phyloP scores from a whole-genome alignment of 2,113 vertebrate genomes.

The Tiliqua scincoides region DNA sequence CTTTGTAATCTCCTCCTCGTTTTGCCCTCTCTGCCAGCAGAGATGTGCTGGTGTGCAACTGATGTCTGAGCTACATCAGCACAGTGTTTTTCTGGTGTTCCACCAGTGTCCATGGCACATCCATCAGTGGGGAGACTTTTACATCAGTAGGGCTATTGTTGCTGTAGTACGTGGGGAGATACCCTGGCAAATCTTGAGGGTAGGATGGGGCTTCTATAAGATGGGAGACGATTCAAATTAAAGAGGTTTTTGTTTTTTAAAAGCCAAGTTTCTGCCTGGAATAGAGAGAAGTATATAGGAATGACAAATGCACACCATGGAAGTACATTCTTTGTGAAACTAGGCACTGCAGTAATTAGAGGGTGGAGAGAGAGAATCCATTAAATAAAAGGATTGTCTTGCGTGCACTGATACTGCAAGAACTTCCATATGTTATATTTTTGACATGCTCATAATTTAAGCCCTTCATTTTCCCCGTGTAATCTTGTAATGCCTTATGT shows the following conservation, averaged over 20 bases:
- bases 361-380: constrained; percentile 17
- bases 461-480: constrained; percentile 27
- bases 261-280: neutral
- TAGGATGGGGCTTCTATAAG: neutral
- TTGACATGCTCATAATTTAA: constrained; percentile 46
- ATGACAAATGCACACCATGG: neutral
- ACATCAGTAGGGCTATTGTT: too few species aligned
- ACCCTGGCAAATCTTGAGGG: too few species aligned
- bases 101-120: too few species aligned
- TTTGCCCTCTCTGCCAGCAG: too few species aligned
- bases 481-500: constrained; percentile 51
- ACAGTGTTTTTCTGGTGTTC: too few species aligned
- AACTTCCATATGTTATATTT: constrained; percentile 31
- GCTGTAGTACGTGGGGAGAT: too few species aligned
- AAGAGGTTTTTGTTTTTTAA: neutral
- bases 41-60: too few species aligned
- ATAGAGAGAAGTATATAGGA: constrained; percentile 15
- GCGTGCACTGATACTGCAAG: constrained; percentile 21
- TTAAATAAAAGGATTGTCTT: constrained; percentile 41
- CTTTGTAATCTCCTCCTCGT: too few species aligned
- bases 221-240: constrained; percentile 5
- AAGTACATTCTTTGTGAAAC: constrained; percentile 22
- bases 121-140: too few species aligned
- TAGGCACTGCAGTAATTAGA: constrained; percentile 47
- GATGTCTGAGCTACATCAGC: too few species aligned